Percentiles rank a stretch among this genome's conserved stretches.
These are phyloP conservation scores for Labeo rohita DNA, from an alignment of 2,113 vertebrate species.

Conservation along the genomic window DNA sequence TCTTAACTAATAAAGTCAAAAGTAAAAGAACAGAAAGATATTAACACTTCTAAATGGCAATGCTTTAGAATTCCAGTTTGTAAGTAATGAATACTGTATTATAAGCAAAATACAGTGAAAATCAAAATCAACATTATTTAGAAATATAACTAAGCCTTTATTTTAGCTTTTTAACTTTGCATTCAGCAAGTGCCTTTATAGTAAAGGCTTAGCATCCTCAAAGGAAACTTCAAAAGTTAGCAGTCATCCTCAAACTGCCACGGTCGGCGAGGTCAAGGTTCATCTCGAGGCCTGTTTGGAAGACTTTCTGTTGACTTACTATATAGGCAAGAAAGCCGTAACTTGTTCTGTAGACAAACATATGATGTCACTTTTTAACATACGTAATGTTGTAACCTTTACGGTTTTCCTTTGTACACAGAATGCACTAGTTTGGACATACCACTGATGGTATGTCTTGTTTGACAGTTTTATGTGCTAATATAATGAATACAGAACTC, in stretches of 20 bases:
- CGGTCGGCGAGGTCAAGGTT: constrained; percentile 42
- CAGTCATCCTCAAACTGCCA: constrained; percentile 37
- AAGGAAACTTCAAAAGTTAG: constrained; percentile 30
- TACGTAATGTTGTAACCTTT: not conserved
- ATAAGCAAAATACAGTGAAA: not conserved
- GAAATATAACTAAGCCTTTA: not conserved
- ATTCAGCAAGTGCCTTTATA: not conserved
- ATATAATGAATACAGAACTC: constrained; percentile 25
- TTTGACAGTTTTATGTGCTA: constrained; percentile 25
- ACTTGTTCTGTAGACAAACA: constrained; percentile 15
- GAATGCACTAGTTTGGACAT: not conserved
- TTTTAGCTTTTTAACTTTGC: constrained; percentile 32
- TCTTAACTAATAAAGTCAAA: not conserved
- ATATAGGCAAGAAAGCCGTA: not conserved
- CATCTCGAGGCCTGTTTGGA: constrained; percentile 36
- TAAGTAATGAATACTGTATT: not conserved
- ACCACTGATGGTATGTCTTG: too few relatives aligned
- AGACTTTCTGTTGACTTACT: not conserved
- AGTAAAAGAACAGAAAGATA: not conserved
- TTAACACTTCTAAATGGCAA: not conserved
- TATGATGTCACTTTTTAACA: not conserved
- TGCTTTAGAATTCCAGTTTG: not conserved
- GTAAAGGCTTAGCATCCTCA: not conserved
- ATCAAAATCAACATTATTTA: not conserved
- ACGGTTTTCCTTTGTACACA: not conserved